A percentile compares a stretch with the other conserved stretches of the same genome.
These are phyloP conservation scores for Poecilia picta DNA, from an alignment of 2,797 vertebrate genomes.

Conservation along the genomic window DNA sequence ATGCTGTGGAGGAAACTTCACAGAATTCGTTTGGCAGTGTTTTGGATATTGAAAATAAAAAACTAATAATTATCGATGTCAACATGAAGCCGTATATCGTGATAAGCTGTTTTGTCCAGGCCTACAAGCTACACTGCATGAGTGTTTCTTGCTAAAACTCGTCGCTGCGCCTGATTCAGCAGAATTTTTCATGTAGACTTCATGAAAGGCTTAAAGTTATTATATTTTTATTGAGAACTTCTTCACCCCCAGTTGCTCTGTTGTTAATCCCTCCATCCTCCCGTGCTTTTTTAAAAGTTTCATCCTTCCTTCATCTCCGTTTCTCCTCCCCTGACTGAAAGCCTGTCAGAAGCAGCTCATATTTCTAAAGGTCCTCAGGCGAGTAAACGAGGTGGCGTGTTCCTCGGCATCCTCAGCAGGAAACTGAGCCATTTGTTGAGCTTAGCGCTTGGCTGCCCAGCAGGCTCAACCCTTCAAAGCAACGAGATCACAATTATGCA, in stretches of 20 bases:
- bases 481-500: constrained; percentile 66
- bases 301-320: constrained; percentile 1
- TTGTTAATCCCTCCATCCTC: not conserved
- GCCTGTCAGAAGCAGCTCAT: constrained; percentile 59
- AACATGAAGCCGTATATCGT: too few species aligned
- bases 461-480: constrained; percentile 60
- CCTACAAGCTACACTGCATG: not conserved
- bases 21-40: too few species aligned
- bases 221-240: not conserved
- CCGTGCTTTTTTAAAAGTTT: not conserved
- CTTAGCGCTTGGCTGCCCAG: constrained; percentile 57
- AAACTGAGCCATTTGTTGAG: constrained; percentile 67
- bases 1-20: too few species aligned
- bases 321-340: constrained; percentile 40
- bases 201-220: not conserved
- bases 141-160: not conserved
- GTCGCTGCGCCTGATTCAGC: not conserved
- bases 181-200: not conserved
- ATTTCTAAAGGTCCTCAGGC: constrained; percentile 53
- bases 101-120: not conserved
- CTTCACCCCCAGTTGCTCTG: not conserved
- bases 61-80: not conserved
- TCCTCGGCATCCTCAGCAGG: constrained; percentile 56
- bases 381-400: constrained; percentile 63
- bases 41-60: too few species aligned